phyloP scores from a whole-genome alignment of 2,113 vertebrate species.

The Neopipo cinnamomea region DNA sequence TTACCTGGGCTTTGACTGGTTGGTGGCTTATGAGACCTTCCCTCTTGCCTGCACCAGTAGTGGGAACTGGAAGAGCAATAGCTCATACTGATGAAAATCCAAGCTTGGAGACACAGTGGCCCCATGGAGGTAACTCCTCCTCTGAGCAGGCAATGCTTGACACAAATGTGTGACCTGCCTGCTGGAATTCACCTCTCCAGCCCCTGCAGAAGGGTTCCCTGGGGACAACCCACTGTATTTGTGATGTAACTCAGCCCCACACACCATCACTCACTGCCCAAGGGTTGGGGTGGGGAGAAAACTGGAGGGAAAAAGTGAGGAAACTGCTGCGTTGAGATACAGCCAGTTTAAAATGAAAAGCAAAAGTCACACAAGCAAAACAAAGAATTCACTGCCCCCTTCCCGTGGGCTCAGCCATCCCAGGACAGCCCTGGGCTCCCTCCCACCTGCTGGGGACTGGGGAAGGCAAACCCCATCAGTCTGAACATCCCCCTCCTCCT shows the following conservation, averaged over 20 bases:
- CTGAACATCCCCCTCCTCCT: neutral
- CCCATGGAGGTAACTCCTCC: neutral
- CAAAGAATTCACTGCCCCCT: neutral
- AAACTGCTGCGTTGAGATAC: neutral
- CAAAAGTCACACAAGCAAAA: neutral
- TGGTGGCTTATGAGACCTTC: neutral
- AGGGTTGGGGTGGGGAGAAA: no score
- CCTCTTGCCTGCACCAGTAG: neutral
- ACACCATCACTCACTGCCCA: neutral
- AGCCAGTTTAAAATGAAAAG: neutral
- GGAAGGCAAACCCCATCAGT: neutral
- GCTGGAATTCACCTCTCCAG: neutral
- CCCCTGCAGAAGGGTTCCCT: neutral
- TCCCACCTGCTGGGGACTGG: neutral
- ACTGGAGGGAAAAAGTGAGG: neutral
- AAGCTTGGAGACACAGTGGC: neutral
- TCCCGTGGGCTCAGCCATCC: neutral
- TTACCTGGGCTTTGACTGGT: neutral
- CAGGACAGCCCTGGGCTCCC: neutral
- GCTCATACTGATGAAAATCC: neutral
- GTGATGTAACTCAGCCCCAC: neutral
- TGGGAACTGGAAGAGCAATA: neutral
- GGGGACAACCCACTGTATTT: neutral
- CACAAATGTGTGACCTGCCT: neutral
- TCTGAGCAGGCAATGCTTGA: accelerated